phyloP scores from a whole-genome alignment of 2,888 invertebrate species.

The Acrobasis suavella region DNA sequence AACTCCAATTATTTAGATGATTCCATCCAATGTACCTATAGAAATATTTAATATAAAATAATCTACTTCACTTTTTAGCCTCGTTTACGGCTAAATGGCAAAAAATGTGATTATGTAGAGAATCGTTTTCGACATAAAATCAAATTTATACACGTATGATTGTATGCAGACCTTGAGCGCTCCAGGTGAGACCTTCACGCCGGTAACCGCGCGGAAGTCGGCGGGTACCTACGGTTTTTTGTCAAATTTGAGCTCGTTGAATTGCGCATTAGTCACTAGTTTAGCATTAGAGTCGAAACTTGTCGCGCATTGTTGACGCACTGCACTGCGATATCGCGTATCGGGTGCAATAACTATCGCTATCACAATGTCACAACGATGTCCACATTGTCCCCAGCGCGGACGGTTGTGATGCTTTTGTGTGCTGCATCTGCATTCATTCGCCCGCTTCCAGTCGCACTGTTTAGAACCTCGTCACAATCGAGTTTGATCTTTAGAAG shows the following conservation, averaged over 20 bases:
- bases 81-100: conserved; percentile 58
- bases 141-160: conserved; percentile 77
- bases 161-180: conserved; percentile 80
- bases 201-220: conserved; percentile 81
- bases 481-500: conserved; percentile 41
- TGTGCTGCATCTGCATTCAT: conserved; percentile 46
- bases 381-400: conserved; percentile 63
- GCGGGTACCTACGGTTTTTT: conserved; percentile 69
- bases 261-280: conserved; percentile 76
- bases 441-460: conserved; percentile 46
- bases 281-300: conserved; percentile 62
- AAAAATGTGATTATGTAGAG: conserved; percentile 62
- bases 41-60: conserved; percentile 62
- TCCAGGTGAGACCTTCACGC: conserved; percentile 78
- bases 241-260: conserved; percentile 76
- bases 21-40: conserved; percentile 52
- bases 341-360: conserved; percentile 70
- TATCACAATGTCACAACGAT: conserved; percentile 77
- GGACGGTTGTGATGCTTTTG: conserved; percentile 51
- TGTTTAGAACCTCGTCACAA: conserved; percentile 47
- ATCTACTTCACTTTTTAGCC: conserved; percentile 59
- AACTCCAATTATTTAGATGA: conserved; percentile 73
- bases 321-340: conserved; percentile 63
- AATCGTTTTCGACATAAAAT: conserved; percentile 73
- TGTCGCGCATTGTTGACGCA: conserved; percentile 63